Evolutionary conservation across 2,888 invertebrate genomes (phyloP).

Genomic region (Apeira syringaria): DNA sequence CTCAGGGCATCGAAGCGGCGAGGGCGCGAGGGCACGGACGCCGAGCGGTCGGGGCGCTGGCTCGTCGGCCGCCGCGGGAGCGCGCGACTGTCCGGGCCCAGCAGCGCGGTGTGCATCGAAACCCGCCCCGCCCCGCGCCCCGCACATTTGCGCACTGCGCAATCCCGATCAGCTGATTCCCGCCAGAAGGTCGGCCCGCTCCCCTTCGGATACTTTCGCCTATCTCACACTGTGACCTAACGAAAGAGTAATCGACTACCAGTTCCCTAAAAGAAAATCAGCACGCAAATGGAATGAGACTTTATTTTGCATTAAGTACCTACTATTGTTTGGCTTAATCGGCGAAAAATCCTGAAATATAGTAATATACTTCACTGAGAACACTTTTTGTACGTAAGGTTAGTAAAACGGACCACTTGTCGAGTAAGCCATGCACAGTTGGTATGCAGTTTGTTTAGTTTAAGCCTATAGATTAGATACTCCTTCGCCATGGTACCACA

Average conservation of each 20-base stretch:
- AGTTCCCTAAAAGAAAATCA: slow-evolving; percentile 11
- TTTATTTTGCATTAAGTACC: too few species aligned
- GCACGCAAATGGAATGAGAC: too few species aligned
- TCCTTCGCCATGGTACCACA: too few species aligned
- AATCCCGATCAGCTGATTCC: slow-evolving; percentile 81
- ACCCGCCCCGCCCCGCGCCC: slow-evolving; percentile 49
- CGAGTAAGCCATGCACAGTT: too few species aligned
- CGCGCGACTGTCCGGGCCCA: slow-evolving; percentile 58
- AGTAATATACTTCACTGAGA: too few species aligned
- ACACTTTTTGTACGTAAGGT: too few species aligned
- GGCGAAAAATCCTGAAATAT: too few species aligned
- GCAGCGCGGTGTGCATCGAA: slow-evolving; percentile 44
- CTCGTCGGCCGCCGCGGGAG: slow-evolving; percentile 35
- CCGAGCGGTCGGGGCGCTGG: slow-evolving; percentile 35
- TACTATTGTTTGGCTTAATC: too few species aligned
- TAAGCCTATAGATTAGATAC: too few species aligned
- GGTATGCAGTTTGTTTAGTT: too few species aligned
- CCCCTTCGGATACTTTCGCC: slow-evolving; percentile 55
- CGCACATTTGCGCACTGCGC: slow-evolving; percentile 81
- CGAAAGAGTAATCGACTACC: slow-evolving; percentile 21
- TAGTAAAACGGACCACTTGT: too few species aligned
- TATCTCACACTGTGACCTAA: slow-evolving; percentile 28
- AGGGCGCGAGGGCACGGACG: slow-evolving; percentile 35
- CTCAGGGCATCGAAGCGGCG: slow-evolving; percentile 28
- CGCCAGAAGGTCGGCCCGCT: slow-evolving; percentile 71